Evolutionary conservation across 2,888 invertebrate species (phyloP).

Genomic region (Chydorus sphaericus): DNA sequence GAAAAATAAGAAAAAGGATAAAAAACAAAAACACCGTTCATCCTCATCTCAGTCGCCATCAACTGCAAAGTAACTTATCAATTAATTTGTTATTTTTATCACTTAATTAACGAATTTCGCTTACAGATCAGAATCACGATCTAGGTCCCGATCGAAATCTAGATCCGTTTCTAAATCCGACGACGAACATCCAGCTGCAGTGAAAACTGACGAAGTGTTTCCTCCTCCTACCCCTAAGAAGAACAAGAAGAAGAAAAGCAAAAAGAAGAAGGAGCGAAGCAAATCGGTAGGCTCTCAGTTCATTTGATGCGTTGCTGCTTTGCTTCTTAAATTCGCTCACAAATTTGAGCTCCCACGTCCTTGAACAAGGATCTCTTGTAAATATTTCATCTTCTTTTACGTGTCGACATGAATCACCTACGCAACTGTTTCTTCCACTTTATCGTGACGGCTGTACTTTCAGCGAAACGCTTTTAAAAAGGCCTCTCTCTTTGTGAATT

Average conservation of each 20-base stretch:
- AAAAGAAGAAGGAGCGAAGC: conserved; percentile 17
- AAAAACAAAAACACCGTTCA: conserved; percentile 35
- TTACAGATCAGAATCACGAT: conserved; percentile 34
- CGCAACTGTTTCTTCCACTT: too few species aligned
- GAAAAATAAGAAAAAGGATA: conserved; percentile 42
- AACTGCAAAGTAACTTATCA: background rate
- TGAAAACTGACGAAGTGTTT: background rate
- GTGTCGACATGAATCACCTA: too few species aligned
- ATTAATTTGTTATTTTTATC: background rate
- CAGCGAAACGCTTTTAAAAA: too few species aligned
- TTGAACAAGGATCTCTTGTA: too few species aligned
- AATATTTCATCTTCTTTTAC: too few species aligned
- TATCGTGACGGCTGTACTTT: too few species aligned
- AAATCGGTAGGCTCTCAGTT: background rate
- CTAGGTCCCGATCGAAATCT: conserved; percentile 24
- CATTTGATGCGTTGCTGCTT: background rate
- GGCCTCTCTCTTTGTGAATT: too few species aligned
- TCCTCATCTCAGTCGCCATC: conserved; percentile 23
- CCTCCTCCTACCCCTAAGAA: conserved; percentile 4
- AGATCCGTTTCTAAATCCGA: conserved; percentile 16
- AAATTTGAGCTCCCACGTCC: too few species aligned
- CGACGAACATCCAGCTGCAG: background rate
- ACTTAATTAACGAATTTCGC: conserved; percentile 16
- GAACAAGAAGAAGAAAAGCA: conserved; percentile 18
- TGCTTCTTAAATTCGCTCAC: too few species aligned